A percentile compares a stretch with the other conserved stretches of the same genome.
phyloP scores from a whole-genome alignment of 2,113 vertebrate species.

The Xenopus laevis region DNA sequence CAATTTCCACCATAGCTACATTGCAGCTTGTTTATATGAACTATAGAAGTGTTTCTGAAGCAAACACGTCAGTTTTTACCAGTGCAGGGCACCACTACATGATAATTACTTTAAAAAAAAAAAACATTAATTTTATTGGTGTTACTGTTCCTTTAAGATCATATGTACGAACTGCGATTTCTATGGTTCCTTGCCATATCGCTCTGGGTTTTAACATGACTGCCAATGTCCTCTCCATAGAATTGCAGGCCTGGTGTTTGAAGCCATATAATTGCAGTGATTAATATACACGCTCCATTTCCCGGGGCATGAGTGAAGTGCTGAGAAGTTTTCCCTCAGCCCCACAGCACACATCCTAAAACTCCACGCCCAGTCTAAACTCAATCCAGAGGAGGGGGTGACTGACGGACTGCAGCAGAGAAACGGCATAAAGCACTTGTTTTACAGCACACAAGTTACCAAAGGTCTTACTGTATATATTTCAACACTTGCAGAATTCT shows the following conservation, averaged over 20 bases:
- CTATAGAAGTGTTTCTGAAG: no score
- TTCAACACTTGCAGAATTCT: slow-evolving; percentile 56
- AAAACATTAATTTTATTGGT: no score
- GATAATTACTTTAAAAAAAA: no score
- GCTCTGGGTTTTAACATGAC: not conserved
- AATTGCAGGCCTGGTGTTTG: slow-evolving; percentile 14
- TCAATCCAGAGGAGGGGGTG: not conserved
- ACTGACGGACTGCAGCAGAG: slow-evolving; percentile 26
- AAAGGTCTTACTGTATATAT: slow-evolving; percentile 66
- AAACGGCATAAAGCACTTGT: slow-evolving; percentile 11
- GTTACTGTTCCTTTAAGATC: no score
- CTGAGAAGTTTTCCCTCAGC: not conserved
- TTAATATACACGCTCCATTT: slow-evolving; percentile 13
- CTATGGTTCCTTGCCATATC: no score
- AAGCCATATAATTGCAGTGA: slow-evolving; percentile 38
- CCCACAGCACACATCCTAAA: not conserved
- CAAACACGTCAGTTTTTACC: no score
- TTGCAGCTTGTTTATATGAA: no score
- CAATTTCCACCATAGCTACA: no score
- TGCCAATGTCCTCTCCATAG: not conserved
- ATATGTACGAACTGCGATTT: no score
- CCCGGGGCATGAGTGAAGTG: slow-evolving; percentile 17
- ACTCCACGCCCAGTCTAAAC: slow-evolving; percentile 37
- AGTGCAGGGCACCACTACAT: no score
- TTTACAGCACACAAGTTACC: slow-evolving; percentile 52